Evolutionary conservation across 2,113 vertebrate species (phyloP), one percentile per base, ranked within the genome.

Genomic region (Brachypteracias leptosomus): DNA sequence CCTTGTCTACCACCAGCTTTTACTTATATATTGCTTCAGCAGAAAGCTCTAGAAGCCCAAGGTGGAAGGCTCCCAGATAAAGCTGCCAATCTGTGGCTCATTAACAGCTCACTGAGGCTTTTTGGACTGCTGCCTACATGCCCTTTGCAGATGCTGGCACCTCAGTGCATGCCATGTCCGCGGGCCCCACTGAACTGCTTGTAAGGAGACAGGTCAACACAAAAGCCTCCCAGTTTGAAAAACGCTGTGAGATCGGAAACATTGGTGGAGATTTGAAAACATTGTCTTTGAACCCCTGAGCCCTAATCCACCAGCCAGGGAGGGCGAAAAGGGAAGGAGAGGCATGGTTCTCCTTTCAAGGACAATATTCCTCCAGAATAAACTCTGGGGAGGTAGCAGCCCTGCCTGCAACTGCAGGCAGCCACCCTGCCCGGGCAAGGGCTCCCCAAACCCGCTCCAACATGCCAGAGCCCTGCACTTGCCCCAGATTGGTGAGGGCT

Each of bases 331-430:
- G 26, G 42, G 42, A 62, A 82, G 46, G 22, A 66, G 73, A 81
- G 72, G 26, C 7, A 8, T 1, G 47, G 33, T 54, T 84, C 61
- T 85, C 10, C 15, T 70, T 75, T 47, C 2, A 28, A 71, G 66
- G 62, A 75, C 0, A 7, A 31, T 40, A 7, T 49, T 77, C 77
- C 91, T 95, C 65, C 77, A 78, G 70, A 71, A 86, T 46, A 67
- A 84, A 38, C 86, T 49, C 76, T 63, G 58, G 73, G 86, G 47
- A 95, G 70, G 77, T 83, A 90, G 80, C 86, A 84, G 76, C 89
- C 76, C 33, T 68, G 89, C 94, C 86, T 87, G 80, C 1, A 9
- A 86, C 54, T 84, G 91, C 96, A 92, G 80, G 96, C 95, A 96
- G 87, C 65, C 80, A 62, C 91, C 51, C 8, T 96, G 94, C 94